Conservation (phyloP, 92 coral and sea anemone species). For the Epizoanthus scotinus region DNA sequence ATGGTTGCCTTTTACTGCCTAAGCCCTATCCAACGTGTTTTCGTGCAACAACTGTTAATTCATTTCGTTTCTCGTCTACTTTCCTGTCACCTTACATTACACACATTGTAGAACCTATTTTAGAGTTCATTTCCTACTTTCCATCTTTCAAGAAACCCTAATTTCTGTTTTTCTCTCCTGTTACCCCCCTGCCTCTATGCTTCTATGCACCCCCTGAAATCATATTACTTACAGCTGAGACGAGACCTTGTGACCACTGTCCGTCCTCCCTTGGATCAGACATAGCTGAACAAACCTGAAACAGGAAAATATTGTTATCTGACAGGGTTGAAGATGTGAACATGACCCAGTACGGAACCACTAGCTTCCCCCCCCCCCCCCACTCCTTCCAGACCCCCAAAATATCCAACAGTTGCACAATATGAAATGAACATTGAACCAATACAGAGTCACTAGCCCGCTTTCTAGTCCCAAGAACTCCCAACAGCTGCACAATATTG, state of each 20-base stretch:
- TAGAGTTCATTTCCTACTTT: too few relatives aligned
- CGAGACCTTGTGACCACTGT: constrained; percentile 99
- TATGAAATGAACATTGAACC: not conserved
- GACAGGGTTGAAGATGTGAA: not conserved
- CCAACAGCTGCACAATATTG: constrained; percentile 34
- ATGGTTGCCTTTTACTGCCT: too few relatives aligned
- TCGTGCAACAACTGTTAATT: too few relatives aligned
- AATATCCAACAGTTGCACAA: constrained; percentile 57
- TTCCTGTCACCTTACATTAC: too few relatives aligned
- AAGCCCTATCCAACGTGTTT: not conserved
- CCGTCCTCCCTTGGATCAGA: constrained; percentile 89
- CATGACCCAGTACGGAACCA: not conserved
- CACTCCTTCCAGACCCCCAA: constrained; percentile 80
- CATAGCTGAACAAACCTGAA: constrained; percentile 87
- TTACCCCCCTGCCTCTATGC: too few relatives aligned
- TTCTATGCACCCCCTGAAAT: not conserved
- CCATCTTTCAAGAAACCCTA: too few relatives aligned
- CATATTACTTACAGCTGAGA: constrained; percentile 89
- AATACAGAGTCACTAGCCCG: not conserved
- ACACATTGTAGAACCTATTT: too few relatives aligned
- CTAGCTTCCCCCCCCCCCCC: too few relatives aligned
- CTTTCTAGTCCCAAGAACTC: constrained; percentile 84
- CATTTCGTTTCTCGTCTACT: too few relatives aligned
- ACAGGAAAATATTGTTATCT: not conserved
- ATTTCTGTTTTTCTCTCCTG: too few relatives aligned